Evolutionary conservation across 2,113 vertebrate species (phyloP).

Genomic region (Strix uralensis): DNA sequence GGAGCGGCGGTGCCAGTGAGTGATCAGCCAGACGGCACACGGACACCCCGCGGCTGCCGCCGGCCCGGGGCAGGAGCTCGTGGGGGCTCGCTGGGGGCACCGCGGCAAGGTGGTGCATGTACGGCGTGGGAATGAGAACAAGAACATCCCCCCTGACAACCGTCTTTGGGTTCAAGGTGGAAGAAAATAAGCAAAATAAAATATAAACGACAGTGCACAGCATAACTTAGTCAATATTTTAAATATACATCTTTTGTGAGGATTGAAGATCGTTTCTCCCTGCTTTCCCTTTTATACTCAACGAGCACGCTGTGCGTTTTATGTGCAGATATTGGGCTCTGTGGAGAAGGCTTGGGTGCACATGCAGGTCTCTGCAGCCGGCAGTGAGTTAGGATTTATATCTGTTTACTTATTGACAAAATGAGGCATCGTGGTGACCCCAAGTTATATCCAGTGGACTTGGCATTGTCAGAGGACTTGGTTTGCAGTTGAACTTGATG

Average conservation of each 20-base stretch:
- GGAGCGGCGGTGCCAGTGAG: neutral
- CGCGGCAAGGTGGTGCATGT: accelerated
- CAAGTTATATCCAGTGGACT: neutral
- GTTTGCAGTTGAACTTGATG: too few species aligned
- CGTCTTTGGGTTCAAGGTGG: neutral
- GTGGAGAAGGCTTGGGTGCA: neutral
- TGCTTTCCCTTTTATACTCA: neutral
- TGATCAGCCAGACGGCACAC: neutral
- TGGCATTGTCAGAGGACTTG: too few species aligned
- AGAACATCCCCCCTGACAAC: neutral
- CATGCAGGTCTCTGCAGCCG: neutral
- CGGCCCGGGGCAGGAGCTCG: too few species aligned
- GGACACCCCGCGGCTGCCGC: neutral
- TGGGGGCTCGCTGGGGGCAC: too few species aligned
- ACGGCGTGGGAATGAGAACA: too few species aligned
- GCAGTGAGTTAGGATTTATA: neutral
- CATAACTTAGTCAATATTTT: too few species aligned
- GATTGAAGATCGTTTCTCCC: neutral
- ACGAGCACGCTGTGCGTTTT: accelerated
- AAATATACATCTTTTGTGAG: neutral
- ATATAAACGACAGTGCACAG: too few species aligned
- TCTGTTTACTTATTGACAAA: too few species aligned
- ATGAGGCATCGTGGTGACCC: neutral
- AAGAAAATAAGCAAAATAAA: neutral
- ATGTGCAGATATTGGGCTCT: neutral